Evolutionary conservation across 2,113 vertebrate genomes (phyloP).

Genomic region (Cynopterus brachyotis): DNA sequence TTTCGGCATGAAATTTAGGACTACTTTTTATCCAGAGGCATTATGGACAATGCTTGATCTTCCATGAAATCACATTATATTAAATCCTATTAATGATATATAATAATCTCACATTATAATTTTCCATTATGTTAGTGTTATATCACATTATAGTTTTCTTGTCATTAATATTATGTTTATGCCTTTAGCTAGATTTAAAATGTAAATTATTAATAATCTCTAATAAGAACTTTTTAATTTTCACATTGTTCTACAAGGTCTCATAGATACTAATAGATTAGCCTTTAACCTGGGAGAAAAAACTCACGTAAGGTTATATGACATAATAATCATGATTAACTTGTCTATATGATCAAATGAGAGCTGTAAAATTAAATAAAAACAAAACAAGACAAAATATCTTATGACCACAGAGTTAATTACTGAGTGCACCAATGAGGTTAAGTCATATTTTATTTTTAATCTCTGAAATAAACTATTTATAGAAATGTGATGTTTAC

Average conservation of each 20-base stretch:
- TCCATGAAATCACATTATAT: constrained; percentile 11
- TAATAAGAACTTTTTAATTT: constrained; percentile 36
- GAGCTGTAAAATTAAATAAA: constrained; percentile 18
- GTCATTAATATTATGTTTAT: constrained; percentile 35
- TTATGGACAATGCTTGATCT: background rate
- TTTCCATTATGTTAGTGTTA: constrained; percentile 17
- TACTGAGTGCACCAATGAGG: background rate
- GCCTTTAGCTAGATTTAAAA: constrained; percentile 36
- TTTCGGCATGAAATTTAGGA: background rate
- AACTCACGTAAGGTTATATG: background rate
- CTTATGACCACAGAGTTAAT: background rate
- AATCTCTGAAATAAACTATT: background rate
- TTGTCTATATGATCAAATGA: background rate
- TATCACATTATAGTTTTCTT: constrained; percentile 6
- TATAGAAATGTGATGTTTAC: background rate
- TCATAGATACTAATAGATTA: background rate
- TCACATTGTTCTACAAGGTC: background rate
- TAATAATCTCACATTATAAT: constrained; percentile 29
- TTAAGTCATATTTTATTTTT: background rate
- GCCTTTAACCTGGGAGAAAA: background rate
- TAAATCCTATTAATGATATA: constrained; percentile 34
- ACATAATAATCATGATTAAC: background rate
- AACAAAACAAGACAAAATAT: background rate
- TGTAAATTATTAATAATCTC: background rate
- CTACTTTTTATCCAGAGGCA: background rate